Evolutionary conservation across 2,113 vertebrate species (phyloP), one percentile per base, ranked within the genome.

Genomic region (Pomatostomus ruficeps): DNA sequence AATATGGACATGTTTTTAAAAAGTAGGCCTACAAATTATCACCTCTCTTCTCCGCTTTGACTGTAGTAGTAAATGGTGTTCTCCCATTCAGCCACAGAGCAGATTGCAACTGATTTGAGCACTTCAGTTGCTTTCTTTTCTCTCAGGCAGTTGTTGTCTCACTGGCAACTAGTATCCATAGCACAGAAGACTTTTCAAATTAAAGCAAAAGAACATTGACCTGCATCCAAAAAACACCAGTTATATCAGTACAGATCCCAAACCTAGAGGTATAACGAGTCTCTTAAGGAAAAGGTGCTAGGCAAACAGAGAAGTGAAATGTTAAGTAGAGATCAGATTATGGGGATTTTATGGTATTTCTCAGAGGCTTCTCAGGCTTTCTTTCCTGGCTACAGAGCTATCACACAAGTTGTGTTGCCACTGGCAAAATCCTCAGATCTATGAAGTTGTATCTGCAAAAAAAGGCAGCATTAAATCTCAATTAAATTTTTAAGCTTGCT

Each of bases 391-490:
- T 88, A 36, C 58, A 88, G 61, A 87, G 62, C 49, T 78, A 42
- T 43, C 59, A 88, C 42, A 70, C 35, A 67, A 86, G 72, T 59
- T 77, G 33, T 25, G 23, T 46, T 93, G 85, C 71, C 51, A 90
- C 51, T 62, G 88, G 88, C 63, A 86, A 52, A 92, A 91, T 85
- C 42, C 71, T 91, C 67, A 68, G 17, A 91, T 76, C 62, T 78
- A 7, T 85, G 54, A 45, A 61, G 36, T 25, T 78, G 14, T 61
- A 88, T 61, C 45, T 89, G 45, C 23, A 82, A 67, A 92, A 89
- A 95, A n/a, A 77, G 9, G 23, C 36, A 88, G 43, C 33, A 76
- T 88, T 95, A 92, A 96, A 91, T 89, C 67, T 66, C 81, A 89
- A 63, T 80, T 91, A 89, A 54, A 77, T 66, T 80, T 91, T 70